These are phyloP conservation scores for Athetis lepigone DNA, from an alignment of 2,888 invertebrate species.

Conservation along the genomic window DNA sequence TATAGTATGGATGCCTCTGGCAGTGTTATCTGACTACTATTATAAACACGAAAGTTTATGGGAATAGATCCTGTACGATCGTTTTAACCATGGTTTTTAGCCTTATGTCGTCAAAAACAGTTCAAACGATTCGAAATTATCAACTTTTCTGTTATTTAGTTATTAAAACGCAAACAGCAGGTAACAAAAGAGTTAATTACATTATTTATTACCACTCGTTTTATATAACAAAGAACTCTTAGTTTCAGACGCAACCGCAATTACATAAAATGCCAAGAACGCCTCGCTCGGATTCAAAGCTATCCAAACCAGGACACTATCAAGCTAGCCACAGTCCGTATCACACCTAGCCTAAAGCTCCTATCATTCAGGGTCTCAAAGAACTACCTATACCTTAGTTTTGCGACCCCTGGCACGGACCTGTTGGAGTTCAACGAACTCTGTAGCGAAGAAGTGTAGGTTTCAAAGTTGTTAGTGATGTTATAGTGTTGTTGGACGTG, in stretches of 20 bases:
- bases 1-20: too few species aligned
- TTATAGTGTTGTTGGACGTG: too few species aligned
- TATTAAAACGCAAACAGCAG: too few species aligned
- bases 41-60: too few species aligned
- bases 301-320: slow-evolving; percentile 64
- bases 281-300: slow-evolving; percentile 20
- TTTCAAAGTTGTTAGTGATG: slow-evolving; percentile 3
- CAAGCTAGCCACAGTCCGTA: slow-evolving; percentile 75
- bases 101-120: too few species aligned
- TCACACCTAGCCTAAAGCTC: slow-evolving; percentile 75
- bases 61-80: too few species aligned
- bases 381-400: slow-evolving; percentile 79
- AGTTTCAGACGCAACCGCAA: slow-evolving; percentile 66
- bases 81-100: too few species aligned
- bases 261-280: slow-evolving; percentile 60
- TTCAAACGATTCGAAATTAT: too few species aligned
- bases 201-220: too few species aligned
- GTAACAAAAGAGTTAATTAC: too few species aligned
- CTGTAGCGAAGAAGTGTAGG: slow-evolving; percentile 64
- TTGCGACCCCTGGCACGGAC: slow-evolving; percentile 77
- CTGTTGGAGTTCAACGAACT: slow-evolving; percentile 78
- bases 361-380: slow-evolving; percentile 82
- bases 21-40: too few species aligned
- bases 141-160: too few species aligned
- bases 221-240: neutral